Conservation (phyloP, 2,888 invertebrate species). For the Cremastobaeus sp. region DNA sequence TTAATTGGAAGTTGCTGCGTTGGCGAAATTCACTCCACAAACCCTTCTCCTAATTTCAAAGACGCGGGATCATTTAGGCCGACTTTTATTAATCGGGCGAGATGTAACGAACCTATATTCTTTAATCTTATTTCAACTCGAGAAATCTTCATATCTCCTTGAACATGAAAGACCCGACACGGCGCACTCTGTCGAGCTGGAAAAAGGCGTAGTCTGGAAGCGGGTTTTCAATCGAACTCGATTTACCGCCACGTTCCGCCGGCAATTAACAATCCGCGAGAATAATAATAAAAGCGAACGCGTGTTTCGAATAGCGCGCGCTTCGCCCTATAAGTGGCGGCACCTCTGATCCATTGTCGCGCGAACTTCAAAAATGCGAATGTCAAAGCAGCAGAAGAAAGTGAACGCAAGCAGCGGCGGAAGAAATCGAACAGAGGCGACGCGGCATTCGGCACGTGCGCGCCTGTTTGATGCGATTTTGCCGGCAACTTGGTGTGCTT, state of each 20-base stretch:
- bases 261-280: conserved; percentile 51
- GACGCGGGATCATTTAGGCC: conserved; percentile 31
- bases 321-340: conserved; percentile 36
- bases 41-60: too few relatives aligned
- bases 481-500: conserved; percentile 57
- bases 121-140: conserved; percentile 48
- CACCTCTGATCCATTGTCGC: conserved; percentile 58
- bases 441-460: conserved; percentile 22
- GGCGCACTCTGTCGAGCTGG: conserved; percentile 21
- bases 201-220: conserved; percentile 40
- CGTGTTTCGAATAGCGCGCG: conserved; percentile 15
- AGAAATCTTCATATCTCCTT: conserved; percentile 25
- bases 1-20: too few relatives aligned
- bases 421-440: conserved; percentile 16
- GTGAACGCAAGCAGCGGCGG: conserved; percentile 7
- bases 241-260: conserved; percentile 28
- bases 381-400: conserved; percentile 20
- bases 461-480: conserved; percentile 65
- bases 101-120: conserved; percentile 37
- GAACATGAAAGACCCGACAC: conserved; percentile 41
- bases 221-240: conserved; percentile 44
- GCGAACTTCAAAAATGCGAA: conserved; percentile 45
- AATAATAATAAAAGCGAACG: conserved; percentile 13
- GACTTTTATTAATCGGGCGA: conserved; percentile 43
- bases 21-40: too few relatives aligned